These are phyloP conservation scores for Ectemnius lituratus DNA, from an alignment of 2,888 invertebrate genomes.

Conservation along the genomic window DNA sequence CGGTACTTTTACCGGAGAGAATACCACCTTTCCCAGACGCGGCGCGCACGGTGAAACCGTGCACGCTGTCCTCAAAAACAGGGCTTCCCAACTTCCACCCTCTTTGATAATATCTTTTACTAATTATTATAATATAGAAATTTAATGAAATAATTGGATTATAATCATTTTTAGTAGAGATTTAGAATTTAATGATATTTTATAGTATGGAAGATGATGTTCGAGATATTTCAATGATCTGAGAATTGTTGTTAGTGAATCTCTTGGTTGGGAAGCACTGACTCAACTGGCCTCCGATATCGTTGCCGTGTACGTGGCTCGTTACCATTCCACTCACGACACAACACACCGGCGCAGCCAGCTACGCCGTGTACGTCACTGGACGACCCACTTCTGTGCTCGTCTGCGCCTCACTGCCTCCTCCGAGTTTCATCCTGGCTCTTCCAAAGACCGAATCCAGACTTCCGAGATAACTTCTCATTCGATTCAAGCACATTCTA, in stretches of 20 bases:
- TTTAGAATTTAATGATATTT: too few species aligned
- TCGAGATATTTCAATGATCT: not conserved
- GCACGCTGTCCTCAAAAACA: slow-evolving; percentile 22
- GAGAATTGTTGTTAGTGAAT: too few species aligned
- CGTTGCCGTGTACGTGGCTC: slow-evolving; percentile 47
- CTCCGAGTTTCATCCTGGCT: slow-evolving; percentile 29
- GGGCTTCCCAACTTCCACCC: slow-evolving; percentile 31
- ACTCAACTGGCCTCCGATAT: slow-evolving; percentile 38
- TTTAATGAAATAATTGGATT: not conserved
- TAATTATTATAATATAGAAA: too few species aligned
- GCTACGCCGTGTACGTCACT: slow-evolving; percentile 15
- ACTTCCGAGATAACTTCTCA: not conserved
- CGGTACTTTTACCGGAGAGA: slow-evolving; percentile 55
- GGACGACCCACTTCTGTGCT: slow-evolving; percentile 48
- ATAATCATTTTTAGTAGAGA: too few species aligned
- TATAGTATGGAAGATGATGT: not conserved
- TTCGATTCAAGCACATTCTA: too few species aligned
- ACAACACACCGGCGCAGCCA: slow-evolving; percentile 17
- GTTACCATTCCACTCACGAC: slow-evolving; percentile 53
- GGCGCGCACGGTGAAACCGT: slow-evolving; percentile 43
- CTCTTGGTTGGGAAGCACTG: slow-evolving; percentile 29
- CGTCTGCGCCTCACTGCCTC: slow-evolving; percentile 36
- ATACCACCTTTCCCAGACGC: slow-evolving; percentile 36
- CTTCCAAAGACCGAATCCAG: too few species aligned
- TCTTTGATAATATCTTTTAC: too few species aligned